Percentiles rank a stretch among this genome's conserved stretches.
phyloP scores from a whole-genome alignment of 1,140 invertebrate genomes.

The Lordiphosa clarofinis region DNA sequence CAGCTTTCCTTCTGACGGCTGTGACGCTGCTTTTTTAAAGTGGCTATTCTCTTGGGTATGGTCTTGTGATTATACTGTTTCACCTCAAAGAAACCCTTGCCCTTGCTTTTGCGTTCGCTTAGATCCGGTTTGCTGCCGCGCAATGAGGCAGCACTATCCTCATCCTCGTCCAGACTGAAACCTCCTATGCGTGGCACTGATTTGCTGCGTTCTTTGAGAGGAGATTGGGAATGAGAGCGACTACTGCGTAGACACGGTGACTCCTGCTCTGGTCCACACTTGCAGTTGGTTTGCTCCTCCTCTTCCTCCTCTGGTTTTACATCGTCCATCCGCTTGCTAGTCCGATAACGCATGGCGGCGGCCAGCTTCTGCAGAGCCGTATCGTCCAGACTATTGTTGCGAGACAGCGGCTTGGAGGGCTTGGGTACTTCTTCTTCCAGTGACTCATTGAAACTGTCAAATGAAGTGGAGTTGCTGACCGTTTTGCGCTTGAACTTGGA shows the following conservation, averaged over 20 bases:
- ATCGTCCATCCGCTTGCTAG: constrained; percentile 1
- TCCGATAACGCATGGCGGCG: constrained; percentile 56
- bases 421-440: constrained; percentile 37
- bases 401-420: constrained; percentile 36
- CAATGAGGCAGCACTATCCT: constrained; percentile 52
- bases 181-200: constrained; percentile 71
- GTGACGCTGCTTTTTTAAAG: constrained; percentile 84
- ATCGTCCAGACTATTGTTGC: constrained; percentile 70
- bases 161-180: constrained; percentile 51
- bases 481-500: constrained; percentile 82
- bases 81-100: constrained; percentile 80
- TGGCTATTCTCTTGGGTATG: constrained; percentile 84
- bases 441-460: constrained; percentile 71
- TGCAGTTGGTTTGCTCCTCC: constrained; percentile 39
- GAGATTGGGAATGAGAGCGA: constrained; percentile 60
- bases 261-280: constrained; percentile 22
- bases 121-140: constrained; percentile 65
- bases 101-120: constrained; percentile 63
- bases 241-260: constrained; percentile 38
- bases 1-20: constrained; percentile 80
- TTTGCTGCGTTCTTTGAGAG: constrained; percentile 75
- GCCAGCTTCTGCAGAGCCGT: constrained; percentile 63
- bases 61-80: constrained; percentile 85
- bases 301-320: constrained; percentile 18
- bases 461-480: constrained; percentile 65